Base-by-base conservation (phyloP, 2,113 vertebrate genomes). In the Herpailurus yagouaroundi region DNA sequence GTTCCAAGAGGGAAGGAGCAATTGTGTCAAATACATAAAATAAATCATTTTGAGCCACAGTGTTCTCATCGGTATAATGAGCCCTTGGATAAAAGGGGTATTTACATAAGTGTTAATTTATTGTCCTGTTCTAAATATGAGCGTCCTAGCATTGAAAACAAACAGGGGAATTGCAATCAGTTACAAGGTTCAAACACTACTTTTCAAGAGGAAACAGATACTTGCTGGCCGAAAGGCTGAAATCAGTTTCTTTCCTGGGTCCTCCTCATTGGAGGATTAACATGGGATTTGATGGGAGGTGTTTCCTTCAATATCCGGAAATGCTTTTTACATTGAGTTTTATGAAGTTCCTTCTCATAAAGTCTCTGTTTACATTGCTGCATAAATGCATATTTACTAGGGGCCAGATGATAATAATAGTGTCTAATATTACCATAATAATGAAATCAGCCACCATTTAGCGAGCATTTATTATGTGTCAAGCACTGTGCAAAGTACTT, bases 381-480 rank as follows among this genome's bases (percentile, higher is more conserved):
- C 66, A 96, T 94, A 93, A 97, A 79, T 57, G 52, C 33, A 41
- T 93, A 74, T 93, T 95, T 91, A 60, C 90, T 95, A 74, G 60
- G 29, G 23, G 68, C 31, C 81, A 68, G 60, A 90, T 79, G 23
- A 94, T 92, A 57, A 71, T 79, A 87, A 95, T 45, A 88, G 55
- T 86, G 36, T 82, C 55, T 96, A 63, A 41, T 86, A 93, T 83
- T 81, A 50, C 29, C 84, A 88, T 80, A 93, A 71, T 88, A 83
- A 93, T 69, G 27, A 95, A 91, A 89, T 82, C 79, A 92, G 50
- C 38, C 60, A 14, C 29, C 55, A 63, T 41, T 97, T 83, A 85
- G 31, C 0, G 1, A 96, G 8, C 27, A 66, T 86, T 87, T 96
- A 50, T 60, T 95, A 33, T 87, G 36, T 63, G 45, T 88, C 66